Percentiles rank a stretch among this genome's conserved stretches.
phyloP scores from a whole-genome alignment of 2,113 vertebrate genomes.

The Zingel zingel region DNA sequence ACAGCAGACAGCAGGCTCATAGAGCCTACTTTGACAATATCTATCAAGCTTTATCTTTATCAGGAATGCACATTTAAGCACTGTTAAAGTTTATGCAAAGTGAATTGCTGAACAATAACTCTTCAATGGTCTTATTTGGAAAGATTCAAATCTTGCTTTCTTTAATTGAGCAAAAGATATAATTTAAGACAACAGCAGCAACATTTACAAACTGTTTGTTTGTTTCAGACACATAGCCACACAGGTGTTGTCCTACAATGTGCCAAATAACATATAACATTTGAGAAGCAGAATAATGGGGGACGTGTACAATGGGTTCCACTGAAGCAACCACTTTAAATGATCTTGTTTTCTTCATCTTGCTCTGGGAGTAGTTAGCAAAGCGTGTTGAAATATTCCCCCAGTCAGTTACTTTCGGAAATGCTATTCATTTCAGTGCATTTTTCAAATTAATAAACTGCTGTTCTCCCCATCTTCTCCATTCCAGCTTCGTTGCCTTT shows the following conservation, averaged over 20 bases:
- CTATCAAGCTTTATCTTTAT: not conserved
- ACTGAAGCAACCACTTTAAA: slow-evolving; percentile 7
- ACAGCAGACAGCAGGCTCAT: not conserved
- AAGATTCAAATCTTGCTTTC: not conserved
- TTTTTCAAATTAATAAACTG: slow-evolving; percentile 39
- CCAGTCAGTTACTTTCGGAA: slow-evolving; percentile 8
- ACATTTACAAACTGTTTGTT: not conserved
- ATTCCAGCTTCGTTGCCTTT: slow-evolving; percentile 18
- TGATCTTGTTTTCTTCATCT: slow-evolving; percentile 16
- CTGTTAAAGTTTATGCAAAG: not conserved
- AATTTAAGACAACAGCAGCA: not conserved
- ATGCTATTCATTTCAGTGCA: slow-evolving; percentile 23
- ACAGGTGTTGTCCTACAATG: slow-evolving; percentile 5
- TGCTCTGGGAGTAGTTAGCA: slow-evolving; percentile 25
- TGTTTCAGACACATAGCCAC: not conserved
- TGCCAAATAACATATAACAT: not conserved
- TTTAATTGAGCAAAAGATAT: not conserved
- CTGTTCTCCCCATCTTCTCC: slow-evolving; percentile 20
- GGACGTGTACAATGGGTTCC: slow-evolving; percentile 1
- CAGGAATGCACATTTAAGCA: not conserved
- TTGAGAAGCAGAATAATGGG: slow-evolving; percentile 5
- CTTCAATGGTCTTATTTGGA: slow-evolving; percentile 2
- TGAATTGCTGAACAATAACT: slow-evolving; percentile 4
- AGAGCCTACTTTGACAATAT: not conserved
- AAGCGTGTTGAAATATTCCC: slow-evolving; percentile 30